These are phyloP conservation scores for Hirundichthys speculiger DNA, from an alignment of 2,113 vertebrate genomes.

Conservation along the genomic window DNA sequence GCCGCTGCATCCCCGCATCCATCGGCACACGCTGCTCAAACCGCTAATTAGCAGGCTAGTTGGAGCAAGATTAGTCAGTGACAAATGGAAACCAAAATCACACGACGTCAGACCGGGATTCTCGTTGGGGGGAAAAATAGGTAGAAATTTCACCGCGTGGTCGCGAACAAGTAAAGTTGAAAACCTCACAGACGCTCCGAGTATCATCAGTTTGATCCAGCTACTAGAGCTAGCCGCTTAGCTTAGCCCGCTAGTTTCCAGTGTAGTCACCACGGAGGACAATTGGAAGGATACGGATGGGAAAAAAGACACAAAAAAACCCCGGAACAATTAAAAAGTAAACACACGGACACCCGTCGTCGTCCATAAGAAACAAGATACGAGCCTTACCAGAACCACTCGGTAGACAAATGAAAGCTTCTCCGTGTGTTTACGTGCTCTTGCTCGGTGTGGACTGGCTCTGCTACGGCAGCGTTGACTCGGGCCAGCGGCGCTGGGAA, in stretches of 20 bases:
- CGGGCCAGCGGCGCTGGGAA: slow-evolving; percentile 67
- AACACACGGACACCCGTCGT: slow-evolving; percentile 42
- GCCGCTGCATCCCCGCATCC: slow-evolving; percentile 69
- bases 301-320: slow-evolving; percentile 16
- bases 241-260: slow-evolving; percentile 67
- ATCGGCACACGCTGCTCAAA: slow-evolving; percentile 51
- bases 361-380: slow-evolving; percentile 20
- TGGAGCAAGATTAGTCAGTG: slow-evolving; percentile 9
- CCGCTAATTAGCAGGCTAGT: slow-evolving; percentile 67
- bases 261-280: slow-evolving; percentile 63
- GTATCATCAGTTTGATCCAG: slow-evolving; percentile 6
- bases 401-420: slow-evolving; percentile 33
- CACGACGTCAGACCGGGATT: background rate
- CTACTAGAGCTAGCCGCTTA: slow-evolving; percentile 53
- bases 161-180: background rate
- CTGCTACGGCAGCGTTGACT: slow-evolving; percentile 64
- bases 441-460: slow-evolving; percentile 62
- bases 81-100: slow-evolving; percentile 25
- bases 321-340: slow-evolving; percentile 50
- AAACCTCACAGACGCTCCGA: background rate
- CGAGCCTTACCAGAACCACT: slow-evolving; percentile 64
- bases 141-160: too few relatives aligned
- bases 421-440: slow-evolving; percentile 18
- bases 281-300: slow-evolving; percentile 66
- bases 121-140: too few relatives aligned